A percentile compares a stretch with the other conserved stretches of the same genome.
Conservation (phyloP, 2,888 invertebrate genomes). For the Druceiella hillmani region DNA sequence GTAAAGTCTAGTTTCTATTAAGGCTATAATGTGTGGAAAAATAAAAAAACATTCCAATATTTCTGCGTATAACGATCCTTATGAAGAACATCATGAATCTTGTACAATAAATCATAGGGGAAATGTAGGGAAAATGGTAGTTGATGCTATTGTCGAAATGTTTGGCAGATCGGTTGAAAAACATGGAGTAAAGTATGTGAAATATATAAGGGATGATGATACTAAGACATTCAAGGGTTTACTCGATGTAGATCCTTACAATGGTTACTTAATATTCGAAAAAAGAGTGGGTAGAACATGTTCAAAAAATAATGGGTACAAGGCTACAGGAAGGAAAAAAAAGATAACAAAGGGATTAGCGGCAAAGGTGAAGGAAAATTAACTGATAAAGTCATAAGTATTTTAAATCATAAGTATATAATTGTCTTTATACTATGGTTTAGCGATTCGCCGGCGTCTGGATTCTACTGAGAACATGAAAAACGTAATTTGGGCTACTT, state of each 20-base stretch:
- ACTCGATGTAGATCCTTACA: conserved; percentile 9
- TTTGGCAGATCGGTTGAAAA: conserved; percentile 14
- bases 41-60: neutral
- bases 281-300: conserved; percentile 7
- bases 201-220: conserved; percentile 18
- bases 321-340: conserved; percentile 6
- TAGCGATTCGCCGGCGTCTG: neutral
- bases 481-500: neutral
- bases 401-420: no score
- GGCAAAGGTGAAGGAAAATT: neutral
- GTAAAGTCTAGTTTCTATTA: conserved; percentile 18
- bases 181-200: conserved; percentile 11
- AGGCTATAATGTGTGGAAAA: conserved; percentile 17
- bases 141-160: conserved; percentile 16
- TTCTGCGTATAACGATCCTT: conserved; percentile 9
- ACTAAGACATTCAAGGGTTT: conserved; percentile 11
- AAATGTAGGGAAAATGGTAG: conserved; percentile 17
- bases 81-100: conserved; percentile 12
- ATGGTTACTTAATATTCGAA: conserved; percentile 10
- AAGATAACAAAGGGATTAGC: neutral
- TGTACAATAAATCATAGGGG: conserved; percentile 16
- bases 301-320: neutral
- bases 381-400: neutral
- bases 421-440: neutral
- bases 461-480: neutral